Evolutionary conservation across 2,113 vertebrate genomes (phyloP).

Genomic region (Cynopterus brachyotis): DNA sequence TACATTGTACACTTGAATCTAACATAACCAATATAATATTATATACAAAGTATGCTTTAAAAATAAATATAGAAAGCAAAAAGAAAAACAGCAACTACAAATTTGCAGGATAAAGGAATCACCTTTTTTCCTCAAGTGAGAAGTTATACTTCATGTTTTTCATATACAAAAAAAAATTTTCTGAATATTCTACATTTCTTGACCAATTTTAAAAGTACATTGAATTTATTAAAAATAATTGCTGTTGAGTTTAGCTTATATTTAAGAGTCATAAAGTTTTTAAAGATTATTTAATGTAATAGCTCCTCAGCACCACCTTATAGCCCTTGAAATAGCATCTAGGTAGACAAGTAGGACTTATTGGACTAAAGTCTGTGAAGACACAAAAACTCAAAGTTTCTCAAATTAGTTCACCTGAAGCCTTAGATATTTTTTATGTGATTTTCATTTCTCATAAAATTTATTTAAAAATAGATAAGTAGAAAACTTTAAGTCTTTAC

Average conservation of each 20-base stretch:
- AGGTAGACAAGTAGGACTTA: neutral
- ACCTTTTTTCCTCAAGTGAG: no score
- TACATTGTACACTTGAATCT: no score
- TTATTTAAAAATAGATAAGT: neutral
- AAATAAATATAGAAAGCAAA: no score
- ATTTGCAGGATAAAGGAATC: no score
- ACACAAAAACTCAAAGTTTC: neutral
- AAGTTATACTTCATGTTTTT: no score
- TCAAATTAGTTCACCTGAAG: neutral
- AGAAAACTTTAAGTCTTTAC: neutral
- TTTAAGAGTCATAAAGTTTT: neutral
- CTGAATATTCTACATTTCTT: neutral
- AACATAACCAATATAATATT: no score
- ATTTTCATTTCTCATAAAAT: neutral
- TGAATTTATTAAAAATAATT: neutral
- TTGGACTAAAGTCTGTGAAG: neutral
- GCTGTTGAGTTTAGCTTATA: neutral
- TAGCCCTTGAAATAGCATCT: neutral
- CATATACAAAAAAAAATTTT: neutral
- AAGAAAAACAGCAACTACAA: no score
- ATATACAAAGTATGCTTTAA: no score
- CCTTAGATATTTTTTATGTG: neutral
- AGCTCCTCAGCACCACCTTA: neutral
- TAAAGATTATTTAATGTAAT: neutral
- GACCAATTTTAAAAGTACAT: neutral